phyloP scores from a whole-genome alignment of 1,140 invertebrate species.

The Caenorhabditis remanei region DNA sequence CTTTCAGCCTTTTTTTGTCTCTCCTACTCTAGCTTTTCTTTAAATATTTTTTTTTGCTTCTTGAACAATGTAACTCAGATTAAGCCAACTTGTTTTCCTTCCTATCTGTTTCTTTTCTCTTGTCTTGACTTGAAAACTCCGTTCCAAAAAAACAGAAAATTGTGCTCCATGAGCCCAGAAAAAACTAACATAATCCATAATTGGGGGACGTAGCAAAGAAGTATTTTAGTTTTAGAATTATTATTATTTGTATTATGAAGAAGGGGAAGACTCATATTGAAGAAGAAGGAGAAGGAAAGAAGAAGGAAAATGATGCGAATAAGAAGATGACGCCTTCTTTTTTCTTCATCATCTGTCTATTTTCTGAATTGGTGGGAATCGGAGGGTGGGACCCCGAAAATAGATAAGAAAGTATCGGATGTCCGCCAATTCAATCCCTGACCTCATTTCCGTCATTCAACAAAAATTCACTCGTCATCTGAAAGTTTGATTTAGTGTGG shows the following conservation, averaged over 20 bases:
- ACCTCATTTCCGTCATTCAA: constrained; percentile 5
- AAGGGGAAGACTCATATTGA: neutral
- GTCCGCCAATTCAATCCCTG: constrained; percentile 7
- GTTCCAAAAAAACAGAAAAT: constrained; percentile 8
- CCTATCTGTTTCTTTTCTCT: constrained; percentile 17
- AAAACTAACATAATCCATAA: constrained; percentile 42
- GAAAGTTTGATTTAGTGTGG: constrained; percentile 5
- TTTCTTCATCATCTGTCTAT: neutral
- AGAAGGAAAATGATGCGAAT: neutral
- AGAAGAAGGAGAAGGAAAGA: neutral
- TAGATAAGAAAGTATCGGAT: constrained; percentile 37
- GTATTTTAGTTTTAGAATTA: constrained; percentile 17
- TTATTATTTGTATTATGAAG: constrained; percentile 12
- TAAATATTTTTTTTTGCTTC: neutral
- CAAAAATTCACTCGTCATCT: constrained; percentile 21
- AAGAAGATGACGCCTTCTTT: constrained; percentile 42
- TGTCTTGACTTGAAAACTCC: neutral
- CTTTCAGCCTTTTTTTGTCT: constrained; percentile 17
- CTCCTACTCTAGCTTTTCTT: neutral
- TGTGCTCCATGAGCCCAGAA: constrained; percentile 22
- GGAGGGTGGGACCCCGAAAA: constrained; percentile 12
- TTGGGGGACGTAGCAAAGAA: constrained; percentile 29
- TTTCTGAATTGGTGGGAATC: constrained; percentile 40
- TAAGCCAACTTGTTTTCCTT: constrained; percentile 36
- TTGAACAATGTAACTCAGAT: constrained; percentile 37